phyloP scores from a whole-genome alignment of 1,140 invertebrate species.

The roundworm (Caenorhabditis elegans) region WBcel235 BX284605.5:6966501-6967000 shows the following conservation, averaged over 20 bases:
- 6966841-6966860: constrained; percentile 66
- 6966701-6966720: constrained; percentile 55
- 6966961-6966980: constrained; percentile 65
- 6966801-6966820: neutral
- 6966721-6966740: constrained; percentile 64
- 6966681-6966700: constrained; percentile 59
- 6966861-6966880: constrained; percentile 61
- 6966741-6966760: constrained; percentile 66
- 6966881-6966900: constrained; percentile 65
- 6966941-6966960: constrained; percentile 62
- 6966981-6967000: neutral
- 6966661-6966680: constrained; percentile 66
- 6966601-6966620: constrained; percentile 64
- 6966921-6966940: constrained; percentile 64
- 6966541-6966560: constrained; percentile 65
- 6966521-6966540: constrained; percentile 62
- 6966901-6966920: constrained; percentile 66
- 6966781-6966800: too few relatives aligned
- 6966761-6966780: constrained; percentile 65
- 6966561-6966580: constrained; percentile 61
- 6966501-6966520: constrained; percentile 63
- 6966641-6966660: constrained; percentile 63
- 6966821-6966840: neutral
- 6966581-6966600: constrained; percentile 65
- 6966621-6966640: constrained; percentile 52